Evolutionary conservation across 2,113 vertebrate species (phyloP).

Genomic region (Rhegmatorhina hoffmannsi): DNA sequence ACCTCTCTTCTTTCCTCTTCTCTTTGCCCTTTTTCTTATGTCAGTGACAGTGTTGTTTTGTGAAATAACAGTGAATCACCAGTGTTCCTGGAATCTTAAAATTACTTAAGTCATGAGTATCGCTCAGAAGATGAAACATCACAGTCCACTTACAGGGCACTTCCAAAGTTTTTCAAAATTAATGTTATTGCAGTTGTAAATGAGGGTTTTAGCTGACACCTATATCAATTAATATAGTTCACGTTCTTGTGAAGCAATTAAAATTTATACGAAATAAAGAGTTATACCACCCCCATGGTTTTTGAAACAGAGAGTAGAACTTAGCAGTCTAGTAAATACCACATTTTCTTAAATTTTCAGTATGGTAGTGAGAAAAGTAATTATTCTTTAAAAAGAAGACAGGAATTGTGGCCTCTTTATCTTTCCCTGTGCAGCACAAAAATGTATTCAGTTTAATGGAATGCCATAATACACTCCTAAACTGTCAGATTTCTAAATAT

Average conservation of each 20-base stretch:
- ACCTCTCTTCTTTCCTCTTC: not conserved
- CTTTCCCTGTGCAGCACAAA: constrained; percentile 7
- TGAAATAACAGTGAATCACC: not conserved
- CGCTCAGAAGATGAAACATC: constrained; percentile 27
- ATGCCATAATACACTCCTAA: constrained; percentile 34
- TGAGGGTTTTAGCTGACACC: not conserved
- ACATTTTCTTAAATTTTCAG: constrained; percentile 2
- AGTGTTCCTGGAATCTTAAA: not conserved
- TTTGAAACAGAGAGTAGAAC: constrained; percentile 12
- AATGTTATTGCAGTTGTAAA: not conserved
- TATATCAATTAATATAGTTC: constrained; percentile 5
- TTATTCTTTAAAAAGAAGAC: constrained; percentile 17
- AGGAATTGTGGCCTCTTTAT: constrained; percentile 28
- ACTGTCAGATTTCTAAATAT: constrained; percentile 56
- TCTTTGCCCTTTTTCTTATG: not conserved
- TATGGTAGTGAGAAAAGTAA: not conserved
- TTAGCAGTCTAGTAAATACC: constrained; percentile 1
- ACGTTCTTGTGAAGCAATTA: constrained; percentile 23
- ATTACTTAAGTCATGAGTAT: constrained; percentile 12
- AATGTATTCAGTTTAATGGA: constrained; percentile 51
- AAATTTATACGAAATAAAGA: constrained; percentile 1
- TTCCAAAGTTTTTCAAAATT: constrained; percentile 57
- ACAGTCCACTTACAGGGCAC: constrained; percentile 37
- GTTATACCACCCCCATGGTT: constrained; percentile 1
- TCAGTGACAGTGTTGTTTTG: not conserved